Conservation (phyloP, 2,797 vertebrate genomes). For the Manis pentadactyla region DNA sequence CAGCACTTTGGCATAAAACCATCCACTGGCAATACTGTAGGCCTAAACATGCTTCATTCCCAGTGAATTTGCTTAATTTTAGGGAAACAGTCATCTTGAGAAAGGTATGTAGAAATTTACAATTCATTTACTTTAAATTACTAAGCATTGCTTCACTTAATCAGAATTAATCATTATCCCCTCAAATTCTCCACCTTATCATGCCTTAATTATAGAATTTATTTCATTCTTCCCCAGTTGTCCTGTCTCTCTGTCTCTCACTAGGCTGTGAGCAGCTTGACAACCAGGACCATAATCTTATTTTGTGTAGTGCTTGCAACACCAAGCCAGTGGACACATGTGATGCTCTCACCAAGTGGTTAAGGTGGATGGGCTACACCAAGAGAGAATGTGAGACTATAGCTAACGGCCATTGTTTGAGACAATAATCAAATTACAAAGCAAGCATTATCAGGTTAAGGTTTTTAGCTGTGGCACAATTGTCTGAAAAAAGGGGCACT, state of each 20-base stretch:
- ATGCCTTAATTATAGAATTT: conserved; percentile 47
- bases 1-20: background rate
- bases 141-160: background rate
- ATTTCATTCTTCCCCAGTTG: background rate
- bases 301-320: background rate
- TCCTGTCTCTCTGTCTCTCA: background rate
- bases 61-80: background rate
- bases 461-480: background rate
- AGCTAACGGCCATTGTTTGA: background rate
- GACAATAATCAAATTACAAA: conserved; percentile 11
- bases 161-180: conserved; percentile 19
- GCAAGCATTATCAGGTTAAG: background rate
- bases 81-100: background rate
- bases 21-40: background rate
- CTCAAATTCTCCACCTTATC: background rate
- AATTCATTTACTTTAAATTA: conserved; percentile 18
- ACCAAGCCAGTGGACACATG: background rate
- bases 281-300: background rate
- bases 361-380: background rate
- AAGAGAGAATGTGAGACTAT: background rate
- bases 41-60: background rate
- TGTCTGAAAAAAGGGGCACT: background rate
- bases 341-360: background rate
- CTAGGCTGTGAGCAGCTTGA: background rate
- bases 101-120: background rate